Base-by-base conservation (phyloP, 2,113 vertebrate species). In the Microcebus murinus region DNA sequence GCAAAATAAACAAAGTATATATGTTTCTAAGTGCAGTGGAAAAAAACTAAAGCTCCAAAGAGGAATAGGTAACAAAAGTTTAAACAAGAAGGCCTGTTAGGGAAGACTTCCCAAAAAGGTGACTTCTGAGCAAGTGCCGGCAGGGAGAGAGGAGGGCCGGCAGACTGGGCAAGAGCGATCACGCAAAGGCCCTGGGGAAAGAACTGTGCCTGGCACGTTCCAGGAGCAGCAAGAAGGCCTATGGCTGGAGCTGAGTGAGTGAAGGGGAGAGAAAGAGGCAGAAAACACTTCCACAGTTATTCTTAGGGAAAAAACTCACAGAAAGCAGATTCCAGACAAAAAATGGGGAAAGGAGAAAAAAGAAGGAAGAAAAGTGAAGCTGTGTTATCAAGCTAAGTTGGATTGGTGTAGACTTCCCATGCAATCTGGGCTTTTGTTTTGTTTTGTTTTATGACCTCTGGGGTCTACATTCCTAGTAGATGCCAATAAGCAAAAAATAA, bases 1-100 rank as follows among this genome's bases (percentile, higher is more conserved):
- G 52, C 20, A 71, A 95, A 88, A 45, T 79, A 87, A 39, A 42
- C 21, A 76, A 82, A 77, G 90, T 5, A 29, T 13, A n/a, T 21
- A 39, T 20, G 8, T 73, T 39, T 80, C 65, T 90, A 27, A 65
- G 27, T 59, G 7, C 9, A 45, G 48, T 68, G 57, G 29, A 85
- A n/a, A 79, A 79, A 95, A 94, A 95, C 42, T 10, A 57, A 80
- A 93, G 34, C 34, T 59, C 45, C 81, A 65, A 87, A 79, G 81
- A 73, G 12, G 25, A 81, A 20, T 25, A 18, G 39, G 4, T 34
- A 70, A 52, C 61, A 76, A 25, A 65, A 45, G 71, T 77, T 86
- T 31, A 95, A 81, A 67, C 8, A 93, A 55, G 5, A 21, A 13
- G 31, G 21, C 23, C n/a, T 55, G 8, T 83, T 67, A 77, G 18